Evolutionary conservation across 2,888 invertebrate genomes (phyloP).

Genomic region (Auanema sp.): DNA sequence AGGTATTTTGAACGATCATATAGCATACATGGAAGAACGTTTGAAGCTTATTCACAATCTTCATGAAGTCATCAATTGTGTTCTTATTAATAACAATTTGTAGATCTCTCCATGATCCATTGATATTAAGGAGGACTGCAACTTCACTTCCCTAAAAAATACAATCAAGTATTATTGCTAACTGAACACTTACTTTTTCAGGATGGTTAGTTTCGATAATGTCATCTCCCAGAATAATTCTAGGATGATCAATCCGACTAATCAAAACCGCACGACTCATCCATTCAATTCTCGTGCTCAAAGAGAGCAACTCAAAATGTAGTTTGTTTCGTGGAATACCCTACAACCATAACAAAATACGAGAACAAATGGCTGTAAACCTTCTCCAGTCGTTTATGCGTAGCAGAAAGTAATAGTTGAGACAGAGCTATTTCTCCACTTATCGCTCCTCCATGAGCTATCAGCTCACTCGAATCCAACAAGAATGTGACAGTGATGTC

Average conservation of each 20-base stretch:
- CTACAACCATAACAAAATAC: slow-evolving; percentile 19
- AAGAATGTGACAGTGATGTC: slow-evolving; percentile 43
- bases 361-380: not conserved
- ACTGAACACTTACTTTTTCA: slow-evolving; percentile 6
- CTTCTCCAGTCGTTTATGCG: slow-evolving; percentile 21
- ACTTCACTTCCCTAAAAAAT: slow-evolving; percentile 13
- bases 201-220: slow-evolving; percentile 9
- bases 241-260: slow-evolving; percentile 67
- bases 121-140: slow-evolving; percentile 32
- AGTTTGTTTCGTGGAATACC: slow-evolving; percentile 47
- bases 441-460: slow-evolving; percentile 95
- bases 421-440: slow-evolving; percentile 80
- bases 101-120: slow-evolving; percentile 83
- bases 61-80: slow-evolving; percentile 91
- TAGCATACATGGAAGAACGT: slow-evolving; percentile 85
- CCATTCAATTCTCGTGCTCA: slow-evolving; percentile 82
- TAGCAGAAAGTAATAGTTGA: slow-evolving; percentile 21
- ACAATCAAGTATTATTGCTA: not conserved
- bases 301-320: slow-evolving; percentile 36
- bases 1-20: not conserved
- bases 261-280: slow-evolving; percentile 96
- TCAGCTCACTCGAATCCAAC: slow-evolving; percentile 78
- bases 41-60: slow-evolving; percentile 93
- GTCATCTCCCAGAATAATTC: slow-evolving; percentile 15
- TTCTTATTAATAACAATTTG: slow-evolving; percentile 95